Conservation (phyloP, 2,888 invertebrate genomes). For the Gymnoscelis rufifasciata region DNA sequence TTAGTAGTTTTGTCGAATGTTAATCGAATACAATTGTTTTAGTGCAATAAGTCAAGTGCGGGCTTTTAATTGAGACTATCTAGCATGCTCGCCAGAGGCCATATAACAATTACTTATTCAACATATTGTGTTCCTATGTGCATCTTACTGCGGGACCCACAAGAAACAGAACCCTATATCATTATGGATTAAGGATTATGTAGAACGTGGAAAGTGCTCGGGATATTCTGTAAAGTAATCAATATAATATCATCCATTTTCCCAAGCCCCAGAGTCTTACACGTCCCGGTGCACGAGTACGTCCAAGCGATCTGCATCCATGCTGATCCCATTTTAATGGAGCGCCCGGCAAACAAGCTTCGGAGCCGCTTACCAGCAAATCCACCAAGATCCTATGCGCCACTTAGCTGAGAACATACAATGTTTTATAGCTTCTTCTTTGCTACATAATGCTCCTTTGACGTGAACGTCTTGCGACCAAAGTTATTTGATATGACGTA, state of each 20-base stretch:
- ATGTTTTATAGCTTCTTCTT: constrained; percentile 45
- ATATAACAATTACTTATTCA: constrained; percentile 33
- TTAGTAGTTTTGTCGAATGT: constrained; percentile 65
- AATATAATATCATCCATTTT: constrained; percentile 37
- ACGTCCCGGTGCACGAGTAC: constrained; percentile 41
- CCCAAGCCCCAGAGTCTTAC: constrained; percentile 33
- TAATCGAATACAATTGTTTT: constrained; percentile 76
- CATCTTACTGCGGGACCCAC: not conserved
- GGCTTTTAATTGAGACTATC: constrained; percentile 68
- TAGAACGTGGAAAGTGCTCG: constrained; percentile 3
- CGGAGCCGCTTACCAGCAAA: constrained; percentile 73
- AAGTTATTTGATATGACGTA: constrained; percentile 8
- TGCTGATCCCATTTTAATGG: constrained; percentile 78
- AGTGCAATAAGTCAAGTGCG: constrained; percentile 61
- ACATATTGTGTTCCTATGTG: constrained; percentile 13
- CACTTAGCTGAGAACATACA: constrained; percentile 64
- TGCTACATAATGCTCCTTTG: constrained; percentile 27
- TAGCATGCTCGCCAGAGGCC: constrained; percentile 48
- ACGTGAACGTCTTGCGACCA: constrained; percentile 10
- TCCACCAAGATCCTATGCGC: constrained; percentile 68
- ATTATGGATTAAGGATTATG: constrained; percentile 3
- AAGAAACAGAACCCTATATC: not conserved
- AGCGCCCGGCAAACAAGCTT: constrained; percentile 77
- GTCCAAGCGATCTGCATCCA: constrained; percentile 76
- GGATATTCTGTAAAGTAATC: constrained; percentile 22